Evolutionary conservation across 2,888 invertebrate species (phyloP), one percentile per base, ranked within the genome.

Genomic region (Nesidiocoris tenuis): DNA sequence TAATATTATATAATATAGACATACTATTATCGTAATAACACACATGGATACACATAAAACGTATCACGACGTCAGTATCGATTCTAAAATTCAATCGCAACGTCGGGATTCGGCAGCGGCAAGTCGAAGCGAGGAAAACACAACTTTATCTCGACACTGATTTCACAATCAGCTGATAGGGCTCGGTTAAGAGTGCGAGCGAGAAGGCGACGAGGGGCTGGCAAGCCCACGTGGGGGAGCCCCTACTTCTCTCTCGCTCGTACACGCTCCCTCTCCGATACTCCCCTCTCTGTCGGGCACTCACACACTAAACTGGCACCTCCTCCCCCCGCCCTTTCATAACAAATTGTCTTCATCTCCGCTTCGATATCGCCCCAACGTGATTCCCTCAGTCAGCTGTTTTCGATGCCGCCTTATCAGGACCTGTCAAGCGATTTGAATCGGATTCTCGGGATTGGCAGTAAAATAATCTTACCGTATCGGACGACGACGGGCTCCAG

Each of bases 101-200:
- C n/a, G n/a, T n/a, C n/a, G n/a, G n/a, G n/a, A n/a, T n/a, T n/a
- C n/a, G n/a, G n/a, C n/a, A n/a, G n/a, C n/a, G n/a, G n/a, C n/a
- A n/a, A n/a, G n/a, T n/a, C n/a, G n/a, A n/a, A n/a, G n/a, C n/a
- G n/a, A 61, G 75, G 67, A 67, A 67, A 75, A 61, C 75, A 61
- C 75, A 72, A 65, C 70, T 76, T 70, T 12, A 39, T 39, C 72
- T 76, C 72, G 72, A 76, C 76, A 76, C 70, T 76, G 76, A 76
- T 76, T 76, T 74, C 72, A 74, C 74, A 77, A 77, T 77, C 77
- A 77, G 74, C 74, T 74, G 74, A 77, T 74, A 56, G 17, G 66
- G 21, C 57, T 17, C 18, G 19, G 65, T 19, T 16, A 23, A 16
- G 23, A 18, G 61, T 23, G 59, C 23, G 70, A 23, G 24, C 3